Base-by-base conservation (phyloP, 2,888 invertebrate genomes). In the Epsilonema sp. region DNA sequence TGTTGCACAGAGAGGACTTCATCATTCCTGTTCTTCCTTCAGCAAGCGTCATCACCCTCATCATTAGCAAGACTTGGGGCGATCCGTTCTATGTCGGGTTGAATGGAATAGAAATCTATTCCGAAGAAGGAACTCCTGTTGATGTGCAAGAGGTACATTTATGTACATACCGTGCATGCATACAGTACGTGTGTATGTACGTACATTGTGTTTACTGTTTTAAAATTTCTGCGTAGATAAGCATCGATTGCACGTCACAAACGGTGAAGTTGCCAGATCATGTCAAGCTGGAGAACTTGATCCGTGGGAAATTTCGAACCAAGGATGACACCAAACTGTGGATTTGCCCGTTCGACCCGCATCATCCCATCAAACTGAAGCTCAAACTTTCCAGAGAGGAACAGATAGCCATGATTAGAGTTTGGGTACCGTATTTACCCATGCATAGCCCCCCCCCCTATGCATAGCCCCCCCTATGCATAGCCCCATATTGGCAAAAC, bases 301-400 rank as follows among this genome's bases (percentile, higher is more conserved):
- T 77, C 22, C 79, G 81, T 58, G 79, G 79, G 0, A 73, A 76
- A 3, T 77, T 80, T 58, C 69, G 78, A 38, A 81, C 82, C 1
- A 73, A 77, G 47, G 81, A 82, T 61, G 82, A 82, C 65, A 73
- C 76, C 37, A 80, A 82, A 67, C 72, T 79, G 56, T 82, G 82
- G 82, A 69, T 78, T 21, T 73, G 78, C 22, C 76, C 78, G 2
- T 78, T 75, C 56, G 60, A 66, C 2, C 73, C 73, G n/a, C 66
- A 67, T 3, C 73, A 76, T 44, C 21, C 19, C 13, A 74, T 79
- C 57, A 71, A 71, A 2, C 69, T 82, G 51, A 71, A 71, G 48
- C 64, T 80, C 26, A 59, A 57, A 26, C 74, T 82, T 55, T 68
- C 70, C 19, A 65, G 70, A 44, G 62, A 65, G n/a, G 65, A 71